Evolutionary conservation across 1,140 invertebrate species (phyloP).

Genomic region (Chionoecetes opilio): DNA sequence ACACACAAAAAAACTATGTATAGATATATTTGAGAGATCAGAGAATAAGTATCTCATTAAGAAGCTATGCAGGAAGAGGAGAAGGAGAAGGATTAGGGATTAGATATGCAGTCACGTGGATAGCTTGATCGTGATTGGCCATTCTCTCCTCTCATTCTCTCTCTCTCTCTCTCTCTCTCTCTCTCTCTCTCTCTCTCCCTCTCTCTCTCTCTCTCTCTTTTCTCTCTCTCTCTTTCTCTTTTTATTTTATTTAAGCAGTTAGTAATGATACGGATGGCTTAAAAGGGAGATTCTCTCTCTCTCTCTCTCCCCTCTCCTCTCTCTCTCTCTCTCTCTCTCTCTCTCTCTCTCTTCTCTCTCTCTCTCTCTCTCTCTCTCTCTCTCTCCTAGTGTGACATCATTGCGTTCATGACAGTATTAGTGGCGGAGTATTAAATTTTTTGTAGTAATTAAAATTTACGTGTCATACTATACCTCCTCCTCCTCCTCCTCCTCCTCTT

Average conservation of each 20-base stretch:
- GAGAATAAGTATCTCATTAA: too few species aligned
- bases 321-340: neutral
- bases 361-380: neutral
- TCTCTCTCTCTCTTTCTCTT: constrained; percentile 9
- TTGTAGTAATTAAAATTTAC: neutral
- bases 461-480: neutral
- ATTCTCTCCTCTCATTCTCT: neutral
- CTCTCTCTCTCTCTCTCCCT: constrained; percentile 47
- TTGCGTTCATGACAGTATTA: too few species aligned
- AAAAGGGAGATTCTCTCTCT: neutral
- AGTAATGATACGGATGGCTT: neutral
- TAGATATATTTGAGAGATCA: too few species aligned
- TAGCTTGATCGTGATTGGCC: neutral
- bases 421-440: too few species aligned
- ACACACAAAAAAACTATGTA: too few species aligned
- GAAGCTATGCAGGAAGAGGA: too few species aligned
- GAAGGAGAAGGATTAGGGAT: too few species aligned
- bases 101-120: too few species aligned
- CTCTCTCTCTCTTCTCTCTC: neutral
- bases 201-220: constrained; percentile 42
- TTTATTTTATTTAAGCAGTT: too few species aligned
- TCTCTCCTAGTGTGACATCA: too few species aligned
- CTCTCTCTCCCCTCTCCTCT: neutral
- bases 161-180: constrained; percentile 53
- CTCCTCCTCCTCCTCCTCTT: neutral